Conservation (phyloP, 1,140 invertebrate species). For the Leptonema lineaticorne region DNA sequence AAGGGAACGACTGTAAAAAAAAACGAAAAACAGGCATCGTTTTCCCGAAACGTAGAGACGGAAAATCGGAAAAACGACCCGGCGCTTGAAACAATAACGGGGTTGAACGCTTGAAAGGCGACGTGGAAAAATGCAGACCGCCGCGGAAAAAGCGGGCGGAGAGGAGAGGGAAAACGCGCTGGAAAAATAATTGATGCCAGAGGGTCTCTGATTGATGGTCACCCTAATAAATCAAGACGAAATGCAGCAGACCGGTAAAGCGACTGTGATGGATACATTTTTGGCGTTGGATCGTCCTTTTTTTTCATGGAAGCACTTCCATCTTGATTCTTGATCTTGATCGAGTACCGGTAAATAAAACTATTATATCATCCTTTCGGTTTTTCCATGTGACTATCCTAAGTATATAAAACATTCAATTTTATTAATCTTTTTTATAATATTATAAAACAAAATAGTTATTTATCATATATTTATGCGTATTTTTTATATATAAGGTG, state of each 20-base stretch:
- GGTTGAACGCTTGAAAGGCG: background rate
- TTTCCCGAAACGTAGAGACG: too few species aligned
- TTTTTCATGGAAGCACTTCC: background rate
- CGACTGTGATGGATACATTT: background rate
- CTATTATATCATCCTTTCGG: too few species aligned
- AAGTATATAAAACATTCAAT: too few species aligned
- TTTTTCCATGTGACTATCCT: too few species aligned
- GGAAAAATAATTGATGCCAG: constrained; percentile 21
- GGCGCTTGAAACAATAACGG: constrained; percentile 1
- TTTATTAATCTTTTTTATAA: too few species aligned
- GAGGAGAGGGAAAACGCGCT: background rate
- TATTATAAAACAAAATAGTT: too few species aligned
- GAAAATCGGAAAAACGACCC: background rate
- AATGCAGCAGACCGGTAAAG: background rate
- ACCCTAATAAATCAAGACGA: constrained; percentile 18
- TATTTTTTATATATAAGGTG: too few species aligned
- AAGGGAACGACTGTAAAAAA: background rate
- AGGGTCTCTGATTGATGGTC: constrained; percentile 14
- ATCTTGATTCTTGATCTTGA: background rate
- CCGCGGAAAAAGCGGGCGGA: background rate
- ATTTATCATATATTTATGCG: too few species aligned
- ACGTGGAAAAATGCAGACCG: background rate
- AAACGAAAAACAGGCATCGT: too few species aligned
- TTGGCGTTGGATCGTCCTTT: too few species aligned
- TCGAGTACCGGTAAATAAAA: background rate